Base-by-base conservation (phyloP, 2,797 vertebrate genomes). In the Molossus molossus region DNA sequence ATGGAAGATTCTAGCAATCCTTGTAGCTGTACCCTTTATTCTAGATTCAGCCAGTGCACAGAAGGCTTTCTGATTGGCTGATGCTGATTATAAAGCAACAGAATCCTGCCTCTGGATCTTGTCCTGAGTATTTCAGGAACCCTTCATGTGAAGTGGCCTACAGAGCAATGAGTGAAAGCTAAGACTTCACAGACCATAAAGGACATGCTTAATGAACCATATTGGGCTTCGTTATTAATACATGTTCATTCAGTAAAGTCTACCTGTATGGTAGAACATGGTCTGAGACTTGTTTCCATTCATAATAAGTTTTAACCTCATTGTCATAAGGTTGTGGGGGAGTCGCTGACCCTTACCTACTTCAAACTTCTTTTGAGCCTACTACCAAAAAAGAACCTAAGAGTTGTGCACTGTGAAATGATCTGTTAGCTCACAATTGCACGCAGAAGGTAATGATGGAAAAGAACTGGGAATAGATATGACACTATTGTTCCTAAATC, bases 321-420 rank as follows among this genome's bases (percentile, higher is more conserved):
- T 64, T 88, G 6, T 45, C 70, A 33, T 57, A 77, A 91, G n/a
- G 6, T 67, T 14, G 3, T 75, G 21, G 12, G 8, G 13, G 7
- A n/a, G 12, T 53, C 37, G 10, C n/a, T 90, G 60, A 81, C 11
- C 48, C 23, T 73, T 10, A 50, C n/a, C 69, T 58, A 40, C 27
- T 94, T 94, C 77, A 69, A 64, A 62, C 29, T 65, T 95, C 13
- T 53, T 62, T 65, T 62, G 75, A 62, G 6, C 11, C 17, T 29
- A 58, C 12, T 67, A 15, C 69, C 58, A 9, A 45, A 48, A 93
- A 87, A 89, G 33, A 96, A 73, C 9, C 62, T 60, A 65, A 90
- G 21, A 48, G 17, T 69, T 79, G 12, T 48, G 6, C 53, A 4
- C 50, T 12, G 72, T 67, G n/a, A 64, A 53, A 48, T 91, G 48